Evolutionary conservation across 2,888 invertebrate species (phyloP).

Genomic region (Notodonta dromedarius): DNA sequence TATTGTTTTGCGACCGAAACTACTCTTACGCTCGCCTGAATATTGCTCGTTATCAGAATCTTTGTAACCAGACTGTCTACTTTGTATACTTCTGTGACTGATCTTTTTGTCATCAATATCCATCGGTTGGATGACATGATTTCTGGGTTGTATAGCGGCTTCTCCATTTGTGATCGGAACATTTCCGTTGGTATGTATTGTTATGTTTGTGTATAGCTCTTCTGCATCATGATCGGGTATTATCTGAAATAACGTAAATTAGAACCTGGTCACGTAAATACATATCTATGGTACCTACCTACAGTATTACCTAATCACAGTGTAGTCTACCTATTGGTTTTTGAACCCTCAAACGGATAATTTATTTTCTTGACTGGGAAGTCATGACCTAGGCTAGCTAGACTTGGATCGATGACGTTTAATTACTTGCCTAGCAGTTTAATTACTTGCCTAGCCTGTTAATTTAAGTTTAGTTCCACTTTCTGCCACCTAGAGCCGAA

Average conservation of each 20-base stretch:
- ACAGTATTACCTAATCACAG: too few relatives aligned
- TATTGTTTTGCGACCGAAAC: slow-evolving; percentile 66
- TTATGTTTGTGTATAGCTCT: slow-evolving; percentile 10
- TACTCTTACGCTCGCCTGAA: slow-evolving; percentile 56
- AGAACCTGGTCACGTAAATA: too few relatives aligned
- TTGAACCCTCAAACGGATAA: too few relatives aligned
- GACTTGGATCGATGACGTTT: too few relatives aligned
- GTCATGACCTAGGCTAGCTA: too few relatives aligned
- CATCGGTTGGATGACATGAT: slow-evolving; percentile 33
- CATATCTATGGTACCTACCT: too few relatives aligned
- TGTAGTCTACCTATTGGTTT: too few relatives aligned
- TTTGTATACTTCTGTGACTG: slow-evolving; percentile 63
- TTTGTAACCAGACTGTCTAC: slow-evolving; percentile 52
- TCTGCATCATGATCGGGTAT: slow-evolving; percentile 51
- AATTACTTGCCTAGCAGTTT: too few relatives aligned
- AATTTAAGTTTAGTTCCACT: too few relatives aligned
- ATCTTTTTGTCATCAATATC: slow-evolving; percentile 54
- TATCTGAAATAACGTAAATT: slow-evolving; percentile 48
- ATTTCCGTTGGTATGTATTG: slow-evolving; percentile 14
- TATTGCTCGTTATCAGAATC: slow-evolving; percentile 57
- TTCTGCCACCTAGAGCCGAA: too few relatives aligned
- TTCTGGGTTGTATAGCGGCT: slow-evolving; percentile 14
- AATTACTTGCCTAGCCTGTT: too few relatives aligned
- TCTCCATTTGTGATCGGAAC: slow-evolving; percentile 46
- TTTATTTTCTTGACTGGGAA: too few relatives aligned